Percentiles rank a stretch among this genome's conserved stretches.
phyloP scores from a whole-genome alignment of 2,888 invertebrate genomes.

The Dolomedes plantarius region DNA sequence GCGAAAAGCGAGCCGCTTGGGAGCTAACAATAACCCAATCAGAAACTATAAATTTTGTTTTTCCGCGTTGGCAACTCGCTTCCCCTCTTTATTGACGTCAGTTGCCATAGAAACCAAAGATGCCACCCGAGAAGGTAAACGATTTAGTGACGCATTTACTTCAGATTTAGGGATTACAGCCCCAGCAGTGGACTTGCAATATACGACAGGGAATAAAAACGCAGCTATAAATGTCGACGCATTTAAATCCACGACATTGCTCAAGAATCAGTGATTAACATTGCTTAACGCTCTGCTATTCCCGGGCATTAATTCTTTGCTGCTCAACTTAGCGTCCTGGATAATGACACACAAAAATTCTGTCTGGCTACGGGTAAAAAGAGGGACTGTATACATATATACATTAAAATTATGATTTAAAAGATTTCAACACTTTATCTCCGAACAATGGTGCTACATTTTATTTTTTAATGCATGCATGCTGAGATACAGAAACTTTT shows the following conservation, averaged over 20 bases:
- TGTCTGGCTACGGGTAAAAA: too few relatives aligned
- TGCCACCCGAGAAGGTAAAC: neutral
- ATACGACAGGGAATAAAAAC: neutral
- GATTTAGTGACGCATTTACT: neutral
- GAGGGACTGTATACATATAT: too few relatives aligned
- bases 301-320: neutral
- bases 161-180: neutral
- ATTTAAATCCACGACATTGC: neutral
- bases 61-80: neutral
- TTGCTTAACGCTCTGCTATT: neutral
- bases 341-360: too few relatives aligned
- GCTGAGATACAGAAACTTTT: too few relatives aligned
- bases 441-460: too few relatives aligned
- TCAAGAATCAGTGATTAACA: neutral
- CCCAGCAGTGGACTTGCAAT: neutral
- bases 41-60: neutral
- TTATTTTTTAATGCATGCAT: too few relatives aligned
- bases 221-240: neutral
- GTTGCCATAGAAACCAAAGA: neutral
- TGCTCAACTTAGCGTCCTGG: too few relatives aligned
- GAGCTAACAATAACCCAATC: neutral
- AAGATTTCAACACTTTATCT: too few relatives aligned
- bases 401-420: too few relatives aligned
- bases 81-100: neutral
- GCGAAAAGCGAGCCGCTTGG: neutral